Conservation (phyloP, 35 echinoderm and acorn worm species). For the Holothuria glaberrima region DNA sequence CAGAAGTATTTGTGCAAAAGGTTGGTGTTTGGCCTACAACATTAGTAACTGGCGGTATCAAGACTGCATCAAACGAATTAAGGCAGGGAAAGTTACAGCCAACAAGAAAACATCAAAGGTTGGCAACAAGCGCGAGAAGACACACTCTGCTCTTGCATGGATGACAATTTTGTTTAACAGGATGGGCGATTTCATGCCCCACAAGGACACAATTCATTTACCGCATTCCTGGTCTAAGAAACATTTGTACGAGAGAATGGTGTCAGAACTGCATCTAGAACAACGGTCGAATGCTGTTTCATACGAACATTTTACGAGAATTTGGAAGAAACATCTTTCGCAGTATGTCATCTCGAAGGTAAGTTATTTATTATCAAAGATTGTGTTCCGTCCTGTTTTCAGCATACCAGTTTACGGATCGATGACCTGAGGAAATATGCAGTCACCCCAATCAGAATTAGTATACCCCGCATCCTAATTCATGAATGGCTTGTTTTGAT, state of each 20-base stretch:
- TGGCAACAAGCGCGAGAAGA: not conserved
- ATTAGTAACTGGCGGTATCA: not conserved
- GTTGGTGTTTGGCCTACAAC: not conserved
- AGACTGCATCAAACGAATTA: not conserved
- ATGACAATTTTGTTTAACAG: not conserved
- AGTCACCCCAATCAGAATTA: too few relatives aligned
- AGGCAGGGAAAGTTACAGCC: not conserved
- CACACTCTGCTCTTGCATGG: not conserved
- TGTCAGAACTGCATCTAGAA: not conserved
- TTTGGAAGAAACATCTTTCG: not conserved
- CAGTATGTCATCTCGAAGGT: slow-evolving; percentile 17
- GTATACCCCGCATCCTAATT: too few relatives aligned
- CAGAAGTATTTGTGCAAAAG: not conserved
- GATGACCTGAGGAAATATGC: too few relatives aligned
- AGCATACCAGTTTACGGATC: too few relatives aligned
- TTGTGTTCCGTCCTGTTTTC: too few relatives aligned
- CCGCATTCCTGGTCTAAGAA: slow-evolving; percentile 6
- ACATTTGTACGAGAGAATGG: slow-evolving; percentile 1
- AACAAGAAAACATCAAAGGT: not conserved
- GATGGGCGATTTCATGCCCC: slow-evolving; percentile 18
- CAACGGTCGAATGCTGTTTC: not conserved
- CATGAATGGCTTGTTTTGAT: too few relatives aligned
- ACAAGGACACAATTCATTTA: not conserved
- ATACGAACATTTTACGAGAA: not conserved
- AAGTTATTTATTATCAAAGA: not conserved